These are phyloP conservation scores for Oncorhynchus keta DNA, from an alignment of 2,113 vertebrate genomes.

Conservation along the genomic window DNA sequence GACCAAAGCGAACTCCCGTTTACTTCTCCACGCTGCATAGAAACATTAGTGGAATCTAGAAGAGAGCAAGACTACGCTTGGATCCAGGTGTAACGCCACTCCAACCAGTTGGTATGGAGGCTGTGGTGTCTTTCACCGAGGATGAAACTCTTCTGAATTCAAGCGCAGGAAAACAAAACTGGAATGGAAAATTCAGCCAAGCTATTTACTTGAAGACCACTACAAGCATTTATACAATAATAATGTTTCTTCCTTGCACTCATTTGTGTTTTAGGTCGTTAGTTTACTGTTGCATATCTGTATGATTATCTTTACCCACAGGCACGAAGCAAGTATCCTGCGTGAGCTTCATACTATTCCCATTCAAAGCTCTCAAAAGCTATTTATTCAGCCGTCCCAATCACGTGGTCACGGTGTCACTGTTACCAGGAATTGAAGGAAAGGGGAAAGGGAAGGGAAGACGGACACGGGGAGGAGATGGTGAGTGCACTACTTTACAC, in stretches of 20 bases:
- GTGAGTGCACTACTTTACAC: constrained; percentile 6
- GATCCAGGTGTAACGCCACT: constrained; percentile 43
- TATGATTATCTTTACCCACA: constrained; percentile 56
- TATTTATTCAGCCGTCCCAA: constrained; percentile 72
- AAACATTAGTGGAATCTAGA: constrained; percentile 50
- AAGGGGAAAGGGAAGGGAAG: constrained; percentile 5
- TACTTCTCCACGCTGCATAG: constrained; percentile 47
- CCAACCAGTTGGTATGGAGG: constrained; percentile 33
- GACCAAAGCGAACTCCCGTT: constrained; percentile 40
- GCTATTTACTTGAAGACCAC: neutral
- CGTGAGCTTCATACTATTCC: constrained; percentile 65
- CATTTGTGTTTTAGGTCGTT: constrained; percentile 7
- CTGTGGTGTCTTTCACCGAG: constrained; percentile 32
- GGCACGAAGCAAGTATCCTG: constrained; percentile 58
- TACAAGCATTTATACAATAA: neutral
- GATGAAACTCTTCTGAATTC: constrained; percentile 45
- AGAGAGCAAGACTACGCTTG: constrained; percentile 38
- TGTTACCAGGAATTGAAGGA: constrained; percentile 63
- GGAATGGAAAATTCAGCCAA: constrained; percentile 8
- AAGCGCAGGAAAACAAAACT: constrained; percentile 15
- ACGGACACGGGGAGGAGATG: constrained; percentile 11
- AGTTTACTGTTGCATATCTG: constrained; percentile 33
- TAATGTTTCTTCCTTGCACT: constrained; percentile 4
- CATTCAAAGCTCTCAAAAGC: constrained; percentile 62
- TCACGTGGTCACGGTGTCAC: constrained; percentile 70